Conservation (phyloP, 2,113 vertebrate species). For the Lota lota region DNA sequence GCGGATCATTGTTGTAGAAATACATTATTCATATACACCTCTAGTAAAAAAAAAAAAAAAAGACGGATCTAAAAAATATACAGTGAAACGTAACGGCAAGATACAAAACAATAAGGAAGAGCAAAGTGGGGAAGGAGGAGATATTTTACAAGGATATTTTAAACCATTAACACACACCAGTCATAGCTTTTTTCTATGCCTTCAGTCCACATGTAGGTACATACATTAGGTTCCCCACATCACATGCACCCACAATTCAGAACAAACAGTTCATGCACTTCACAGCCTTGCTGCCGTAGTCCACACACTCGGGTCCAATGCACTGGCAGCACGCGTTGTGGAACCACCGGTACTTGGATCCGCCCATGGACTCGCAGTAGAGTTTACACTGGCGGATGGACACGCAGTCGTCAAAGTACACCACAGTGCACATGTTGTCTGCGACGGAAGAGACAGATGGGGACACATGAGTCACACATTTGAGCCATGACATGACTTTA, state of each 20-base stretch:
- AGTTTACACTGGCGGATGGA: slow-evolving; percentile 97
- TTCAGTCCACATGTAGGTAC: slow-evolving; percentile 46
- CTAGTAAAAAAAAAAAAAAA: slow-evolving; percentile 50
- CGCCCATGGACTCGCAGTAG: slow-evolving; percentile 97
- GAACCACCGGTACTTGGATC: slow-evolving; percentile 98
- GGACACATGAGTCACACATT: slow-evolving; percentile 29
- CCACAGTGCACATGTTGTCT: slow-evolving; percentile 95
- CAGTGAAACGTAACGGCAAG: slow-evolving; percentile 66
- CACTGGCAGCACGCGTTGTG: slow-evolving; percentile 99
- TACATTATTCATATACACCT: slow-evolving; percentile 73
- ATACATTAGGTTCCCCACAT: slow-evolving; percentile 44
- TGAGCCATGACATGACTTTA: too few relatives aligned
- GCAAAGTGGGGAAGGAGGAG: neutral
- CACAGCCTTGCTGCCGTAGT: slow-evolving; percentile 95
- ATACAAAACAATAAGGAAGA: slow-evolving; percentile 59
- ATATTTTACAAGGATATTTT: slow-evolving; percentile 66
- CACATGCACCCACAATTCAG: slow-evolving; percentile 63
- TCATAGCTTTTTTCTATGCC: slow-evolving; percentile 48
- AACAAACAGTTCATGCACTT: slow-evolving; percentile 98
- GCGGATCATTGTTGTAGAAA: slow-evolving; percentile 63
- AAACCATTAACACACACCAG: slow-evolving; percentile 53
- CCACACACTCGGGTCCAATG: slow-evolving; percentile 93
- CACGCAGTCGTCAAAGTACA: slow-evolving; percentile 98
- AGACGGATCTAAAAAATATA: slow-evolving; percentile 73
- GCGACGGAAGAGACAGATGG: slow-evolving; percentile 4